A percentile compares a stretch with the other conserved stretches of the same genome.
Conservation (phyloP, 1,140 invertebrate genomes). For the Alviniconcha marisindica region DNA sequence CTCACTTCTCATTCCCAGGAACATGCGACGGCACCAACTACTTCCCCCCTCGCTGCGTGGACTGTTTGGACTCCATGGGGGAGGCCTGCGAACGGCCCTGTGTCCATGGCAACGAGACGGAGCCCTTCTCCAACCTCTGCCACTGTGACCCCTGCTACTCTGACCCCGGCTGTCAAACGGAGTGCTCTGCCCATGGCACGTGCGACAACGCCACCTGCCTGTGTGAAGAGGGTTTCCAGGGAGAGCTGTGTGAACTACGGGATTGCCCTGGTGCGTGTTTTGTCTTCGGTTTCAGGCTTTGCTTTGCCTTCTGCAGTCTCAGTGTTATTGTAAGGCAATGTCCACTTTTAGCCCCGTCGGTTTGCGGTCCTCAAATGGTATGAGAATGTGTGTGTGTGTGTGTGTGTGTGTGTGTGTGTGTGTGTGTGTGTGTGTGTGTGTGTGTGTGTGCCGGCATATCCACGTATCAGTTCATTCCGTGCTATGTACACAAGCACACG, state of each 20-base stretch:
- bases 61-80: constrained; percentile 64
- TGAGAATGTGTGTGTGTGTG: too few species aligned
- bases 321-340: too few species aligned
- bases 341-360: too few species aligned
- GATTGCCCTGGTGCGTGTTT: constrained; percentile 60
- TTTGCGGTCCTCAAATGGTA: too few species aligned
- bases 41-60: constrained; percentile 61
- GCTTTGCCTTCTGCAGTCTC: background rate
- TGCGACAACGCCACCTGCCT: constrained; percentile 64
- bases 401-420: too few species aligned
- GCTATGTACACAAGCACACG: too few species aligned
- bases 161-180: constrained; percentile 56
- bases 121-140: constrained; percentile 57
- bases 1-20: constrained; percentile 45
- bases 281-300: background rate
- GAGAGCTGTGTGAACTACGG: constrained; percentile 66
- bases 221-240: constrained; percentile 72
- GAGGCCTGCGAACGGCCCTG: constrained; percentile 63
- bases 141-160: constrained; percentile 62
- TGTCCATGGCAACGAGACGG: constrained; percentile 61
- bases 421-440: too few species aligned
- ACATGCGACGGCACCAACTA: constrained; percentile 53
- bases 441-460: too few species aligned
- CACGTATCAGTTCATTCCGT: too few species aligned
- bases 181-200: constrained; percentile 59